These are phyloP conservation scores for Microtus montanus DNA, from an alignment of 2,113 vertebrate genomes.

Conservation along the genomic window DNA sequence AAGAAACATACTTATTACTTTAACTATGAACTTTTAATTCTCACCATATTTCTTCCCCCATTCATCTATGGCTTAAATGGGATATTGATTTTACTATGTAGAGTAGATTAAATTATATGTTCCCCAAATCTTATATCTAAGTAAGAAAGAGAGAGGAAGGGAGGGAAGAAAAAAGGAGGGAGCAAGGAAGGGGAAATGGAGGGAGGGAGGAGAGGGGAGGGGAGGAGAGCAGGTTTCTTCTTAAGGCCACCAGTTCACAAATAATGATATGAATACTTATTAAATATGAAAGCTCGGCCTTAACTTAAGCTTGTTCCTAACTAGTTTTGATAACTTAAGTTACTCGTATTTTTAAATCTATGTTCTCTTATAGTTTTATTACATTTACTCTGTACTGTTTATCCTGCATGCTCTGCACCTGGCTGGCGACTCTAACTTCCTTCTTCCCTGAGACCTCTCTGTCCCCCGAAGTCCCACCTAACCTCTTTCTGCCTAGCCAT, in stretches of 20 bases:
- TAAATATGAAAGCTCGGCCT: background rate
- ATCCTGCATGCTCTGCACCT: background rate
- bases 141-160: background rate
- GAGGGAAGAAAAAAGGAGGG: too few species aligned
- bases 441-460: background rate
- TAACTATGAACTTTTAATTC: background rate
- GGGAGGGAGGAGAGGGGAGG: accelerated
- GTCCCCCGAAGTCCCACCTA: background rate
- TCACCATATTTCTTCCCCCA: background rate
- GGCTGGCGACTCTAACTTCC: background rate
- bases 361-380: background rate
- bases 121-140: background rate
- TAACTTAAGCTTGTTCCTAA: background rate
- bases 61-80: background rate
- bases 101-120: background rate
- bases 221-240: background rate
- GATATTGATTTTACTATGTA: background rate
- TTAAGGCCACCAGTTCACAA: background rate
- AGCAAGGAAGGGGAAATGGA: too few species aligned
- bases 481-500: background rate
- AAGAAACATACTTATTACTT: background rate
- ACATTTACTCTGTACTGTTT: background rate
- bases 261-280: background rate
- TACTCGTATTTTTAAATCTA: background rate
- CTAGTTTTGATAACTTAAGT: background rate